These are phyloP conservation scores for Calliopum simillimum DNA, from an alignment of 2,888 invertebrate species.

Conservation along the genomic window DNA sequence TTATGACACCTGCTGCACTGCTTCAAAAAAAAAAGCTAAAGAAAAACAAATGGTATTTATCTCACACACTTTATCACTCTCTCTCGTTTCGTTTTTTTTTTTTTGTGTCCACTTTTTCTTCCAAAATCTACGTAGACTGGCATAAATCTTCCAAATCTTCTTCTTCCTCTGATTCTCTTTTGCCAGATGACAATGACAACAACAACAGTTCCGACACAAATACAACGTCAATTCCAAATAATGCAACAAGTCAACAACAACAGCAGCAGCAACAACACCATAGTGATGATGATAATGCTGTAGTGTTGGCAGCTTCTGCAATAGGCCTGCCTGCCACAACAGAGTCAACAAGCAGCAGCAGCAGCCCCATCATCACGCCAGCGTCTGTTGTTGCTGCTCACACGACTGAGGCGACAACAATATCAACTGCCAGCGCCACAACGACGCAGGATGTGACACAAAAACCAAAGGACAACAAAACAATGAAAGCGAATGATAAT, in stretches of 20 bases:
- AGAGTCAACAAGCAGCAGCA: constrained; percentile 24
- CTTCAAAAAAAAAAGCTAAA: too few relatives aligned
- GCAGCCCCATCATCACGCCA: constrained; percentile 34
- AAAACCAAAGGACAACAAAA: constrained; percentile 6
- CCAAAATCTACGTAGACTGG: constrained; percentile 53
- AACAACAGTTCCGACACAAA: constrained; percentile 34
- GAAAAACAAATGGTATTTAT: not conserved
- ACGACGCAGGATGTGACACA: constrained; percentile 17
- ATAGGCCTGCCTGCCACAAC: constrained; percentile 32
- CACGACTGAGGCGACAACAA: constrained; percentile 24
- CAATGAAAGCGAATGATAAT: not conserved
- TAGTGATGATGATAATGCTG: not conserved
- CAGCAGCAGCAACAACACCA: not conserved
- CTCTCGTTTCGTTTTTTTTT: constrained; percentile 38
- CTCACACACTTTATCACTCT: constrained; percentile 27
- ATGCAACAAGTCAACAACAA: constrained; percentile 26
- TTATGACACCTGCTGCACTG: constrained; percentile 6
- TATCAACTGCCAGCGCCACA: constrained; percentile 5
- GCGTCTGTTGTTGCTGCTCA: constrained; percentile 13
- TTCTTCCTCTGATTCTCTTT: constrained; percentile 57
- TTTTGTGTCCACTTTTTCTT: constrained; percentile 15
- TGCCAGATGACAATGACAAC: constrained; percentile 57
- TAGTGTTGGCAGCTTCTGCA: not conserved
- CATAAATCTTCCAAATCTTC: constrained; percentile 56
- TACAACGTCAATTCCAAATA: constrained; percentile 26